Evolutionary conservation across 2,113 vertebrate species (phyloP), one percentile per base, ranked within the genome.

Genomic region (Cichladusa arquata): DNA sequence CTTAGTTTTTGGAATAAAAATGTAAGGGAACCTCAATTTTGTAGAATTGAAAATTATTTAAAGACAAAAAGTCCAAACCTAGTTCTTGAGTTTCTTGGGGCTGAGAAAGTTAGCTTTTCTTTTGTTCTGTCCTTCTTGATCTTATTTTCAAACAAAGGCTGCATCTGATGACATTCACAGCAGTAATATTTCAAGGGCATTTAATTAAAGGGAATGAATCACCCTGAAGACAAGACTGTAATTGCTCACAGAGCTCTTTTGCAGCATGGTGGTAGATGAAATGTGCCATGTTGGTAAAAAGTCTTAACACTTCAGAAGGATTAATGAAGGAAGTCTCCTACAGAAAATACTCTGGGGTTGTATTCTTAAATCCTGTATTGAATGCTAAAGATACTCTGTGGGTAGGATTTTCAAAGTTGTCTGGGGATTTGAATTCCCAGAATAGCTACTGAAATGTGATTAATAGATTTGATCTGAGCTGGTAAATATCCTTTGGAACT

Each of bases 181-280:
- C 70, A 76, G 65, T 81, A 92, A 61, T 84, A 85, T 84, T 97
- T 93, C 86, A 91, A 84, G 70, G 65, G 18, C 89, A 82, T 95
- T 91, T 97, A 96, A 95, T 95, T 95, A 95, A 93, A 93, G n/a
- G 23, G 73, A 89, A 65, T 93, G 69, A 95, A 87, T 95, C 81
- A 84, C 50, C 60, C 42, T 83, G 45, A 81, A 86, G 83, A 64
- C 56, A 60, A 29, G 19, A 48, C 36, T 56, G 56, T 78, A 85
- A 67, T 72, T 81, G 65, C 94, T 95, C 69, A 36, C 48, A 60
- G 64, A 88, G 56, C 61, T 89, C 26, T 86, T 62, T 71, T 91
- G 53, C 69, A 81, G 51, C 44, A 19, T 56, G 57, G 40, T 84
- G 48, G 76, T 53, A 69, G 73, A 84, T 81, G 53, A 96, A 94